Base-by-base conservation (phyloP, 2,888 invertebrate species). In the Laspeyria flexula region DNA sequence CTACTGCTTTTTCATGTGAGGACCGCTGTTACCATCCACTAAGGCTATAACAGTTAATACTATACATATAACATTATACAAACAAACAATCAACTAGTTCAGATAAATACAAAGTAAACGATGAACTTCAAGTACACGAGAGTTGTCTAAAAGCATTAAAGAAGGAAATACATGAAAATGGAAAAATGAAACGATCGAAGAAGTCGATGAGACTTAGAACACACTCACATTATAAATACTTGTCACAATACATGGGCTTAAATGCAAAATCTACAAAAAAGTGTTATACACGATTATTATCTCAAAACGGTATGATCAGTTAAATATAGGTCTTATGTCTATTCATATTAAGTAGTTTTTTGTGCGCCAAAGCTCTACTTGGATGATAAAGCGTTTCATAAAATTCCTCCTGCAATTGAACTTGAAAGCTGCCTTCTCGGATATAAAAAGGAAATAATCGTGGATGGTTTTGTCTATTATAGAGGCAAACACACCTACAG, bases 331-430 rank as follows among this genome's bases (percentile, higher is more conserved):
- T 81, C 88, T 88, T 90, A 90, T 46, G 73, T 65, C 90, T 90
- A 89, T 81, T 61, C 70, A 77, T 82, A 80, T 79, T 81, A 80
- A 74, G 73, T 81, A 79, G 67, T 68, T 79, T 68, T 77, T 87
- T 90, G 90, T 91, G 90, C 91, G 88, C 87, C 86, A 84, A 89
- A 90, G 90, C 90, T 88, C 87, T 88, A 86, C 80, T 75, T 75
- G 77, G 81, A 86, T 87, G 81, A 86, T 85, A 79, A 87, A 86
- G 87, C 86, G 67, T 75, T 79, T 63, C 50, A 57, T 54, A 49
- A 59, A 67, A 71, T 44, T 49, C 54, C 61, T 69, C 68, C 72
- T 60, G 61, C 69, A 60, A 47, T 16, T 44, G 50, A 43, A 9
- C 13, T 16, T 29, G 12, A 9, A 25, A 34, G 27, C 10, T 9